Percentiles rank a stretch among this genome's conserved stretches.
These are phyloP conservation scores for Sebastes itinus DNA, from an alignment of 2,797 vertebrate genomes.

Conservation along the genomic window DNA sequence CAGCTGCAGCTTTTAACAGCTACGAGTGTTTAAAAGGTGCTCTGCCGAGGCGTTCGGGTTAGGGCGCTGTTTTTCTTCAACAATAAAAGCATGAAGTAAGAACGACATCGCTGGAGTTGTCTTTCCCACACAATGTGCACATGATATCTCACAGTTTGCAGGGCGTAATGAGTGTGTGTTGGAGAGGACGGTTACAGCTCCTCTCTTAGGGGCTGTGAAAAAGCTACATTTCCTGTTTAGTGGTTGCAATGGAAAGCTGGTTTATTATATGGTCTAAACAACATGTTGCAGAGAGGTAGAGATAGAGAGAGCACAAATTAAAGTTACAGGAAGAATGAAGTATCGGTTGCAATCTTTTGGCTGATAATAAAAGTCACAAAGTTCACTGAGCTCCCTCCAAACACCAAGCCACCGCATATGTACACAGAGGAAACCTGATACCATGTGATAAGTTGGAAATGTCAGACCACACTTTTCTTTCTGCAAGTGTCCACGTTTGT, in stretches of 20 bases:
- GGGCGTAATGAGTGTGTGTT: constrained; percentile 2
- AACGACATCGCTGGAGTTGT: constrained; percentile 59
- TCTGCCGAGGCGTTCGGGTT: constrained; percentile 36
- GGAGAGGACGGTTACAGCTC: neutral
- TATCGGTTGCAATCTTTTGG: constrained; percentile 59
- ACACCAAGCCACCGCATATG: constrained; percentile 34
- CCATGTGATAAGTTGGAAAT: constrained; percentile 68
- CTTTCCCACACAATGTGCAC: constrained; percentile 42
- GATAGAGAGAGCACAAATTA: constrained; percentile 5
- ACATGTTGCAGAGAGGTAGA: neutral
- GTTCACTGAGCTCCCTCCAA: constrained; percentile 42
- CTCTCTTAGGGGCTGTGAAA: constrained; percentile 6
- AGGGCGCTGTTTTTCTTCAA: constrained; percentile 62
- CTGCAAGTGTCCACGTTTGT: constrained; percentile 46
- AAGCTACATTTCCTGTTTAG: constrained; percentile 22
- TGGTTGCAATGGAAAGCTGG: constrained; percentile 1
- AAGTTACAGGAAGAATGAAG: constrained; percentile 34
- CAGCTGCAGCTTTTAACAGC: constrained; percentile 69
- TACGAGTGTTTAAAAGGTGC: constrained; percentile 61
- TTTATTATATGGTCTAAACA: constrained; percentile 18
- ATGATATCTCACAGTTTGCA: constrained; percentile 7
- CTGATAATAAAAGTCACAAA: constrained; percentile 27
- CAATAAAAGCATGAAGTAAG: constrained; percentile 59
- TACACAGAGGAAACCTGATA: constrained; percentile 59
- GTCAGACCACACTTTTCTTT: constrained; percentile 55